Base-by-base conservation (phyloP, 2,888 invertebrate species). In the Peribatodes rhomboidaria region DNA sequence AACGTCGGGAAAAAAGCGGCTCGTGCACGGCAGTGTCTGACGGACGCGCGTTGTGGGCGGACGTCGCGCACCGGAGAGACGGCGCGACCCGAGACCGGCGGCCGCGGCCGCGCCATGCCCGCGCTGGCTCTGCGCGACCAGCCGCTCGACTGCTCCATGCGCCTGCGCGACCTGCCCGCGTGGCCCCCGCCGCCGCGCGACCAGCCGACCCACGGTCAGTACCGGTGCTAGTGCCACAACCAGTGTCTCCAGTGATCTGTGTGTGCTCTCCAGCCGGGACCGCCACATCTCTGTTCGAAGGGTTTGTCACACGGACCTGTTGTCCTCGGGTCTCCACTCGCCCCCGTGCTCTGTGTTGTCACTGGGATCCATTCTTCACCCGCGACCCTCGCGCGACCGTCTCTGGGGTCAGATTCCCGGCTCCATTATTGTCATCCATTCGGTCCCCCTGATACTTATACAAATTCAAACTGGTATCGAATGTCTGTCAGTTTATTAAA, bases 91-190 rank as follows among this genome's bases (percentile, higher is more conserved):
- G 81, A 86, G 86, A 93, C 94, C 94, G 92, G 95, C 94, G 94
- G 87, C 87, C 86, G 87, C 88, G 88, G 88, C 87, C 90, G 93
- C 87, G 94, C 94, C 81, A 94, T 95, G 94, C 95, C 95, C 88
- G 95, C 95, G 94, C 94, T 95, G 85, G 94, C 94, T 77, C 93
- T 94, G 82, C 87, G 93, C 94, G 86, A 90, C 85, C 96, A 96
- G 89, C 96, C 96, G 76, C 93, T 96, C 79, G 96, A 96, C 94
- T 96, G 96, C 91, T 96, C 96, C 86, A 96, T 96, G 94, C 89
- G 91, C 85, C 89, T 91, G 87, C 92, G 90, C 81, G 89, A 88
- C 78, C 82, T 88, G 79, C 88, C 88, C 84, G 77, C 86, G 88
- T 84, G 95, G 80, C 73, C 82, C 69, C 73, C 63, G 73, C 67